Base-by-base conservation (phyloP, 2,113 vertebrate species). In the Diphyllodes magnificus region DNA sequence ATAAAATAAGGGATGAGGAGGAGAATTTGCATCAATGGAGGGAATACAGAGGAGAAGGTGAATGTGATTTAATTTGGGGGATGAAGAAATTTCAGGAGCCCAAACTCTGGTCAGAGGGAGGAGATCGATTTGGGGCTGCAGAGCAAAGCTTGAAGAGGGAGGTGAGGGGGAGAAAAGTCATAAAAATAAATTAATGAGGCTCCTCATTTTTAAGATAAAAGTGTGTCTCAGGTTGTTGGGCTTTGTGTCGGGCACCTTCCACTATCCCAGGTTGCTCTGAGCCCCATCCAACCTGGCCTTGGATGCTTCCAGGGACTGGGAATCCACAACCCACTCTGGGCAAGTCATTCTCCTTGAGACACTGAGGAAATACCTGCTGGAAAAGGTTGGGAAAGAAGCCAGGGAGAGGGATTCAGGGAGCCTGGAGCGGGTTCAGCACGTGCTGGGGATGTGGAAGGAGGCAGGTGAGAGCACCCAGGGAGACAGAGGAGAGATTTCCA, bases 21-120 rank as follows among this genome's bases (percentile, higher is more conserved):
- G 35, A 78, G 68, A 71, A n/a, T 3, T 78, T 3, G 0, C 4
- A 18, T 61, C 44, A 24, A 0, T 8, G 30, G 76, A 42, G 47
- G n/a, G 76, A 77, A 37, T 10, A 10, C 16, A 37, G 12, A 35
- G 44, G 56, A 73, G n/a, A 56, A 35, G 30, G 27, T 57, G 8
- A 39, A 28, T 70, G 31, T 7, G n/a, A 13, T 83, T 77, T 80
- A 11, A 47, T 88, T 73, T 49, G 2, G 7, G 25, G 6, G 23
- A 28, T 70, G 65, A 50, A 30, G 78, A 30, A 7, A 13, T 70
- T 50, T n/a, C 45, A n/a, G 54, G 31, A 84, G 11, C 19, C 50
- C 50, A 15, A 11, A 11, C 37, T 39, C 11, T 16, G 40, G 4
- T 44, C n/a, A 56, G 44, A 60, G 16, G 12, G 11, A 17, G 42